These are phyloP conservation scores for Setophaga coronata DNA, from an alignment of 2,113 vertebrate genomes.

Conservation along the genomic window DNA sequence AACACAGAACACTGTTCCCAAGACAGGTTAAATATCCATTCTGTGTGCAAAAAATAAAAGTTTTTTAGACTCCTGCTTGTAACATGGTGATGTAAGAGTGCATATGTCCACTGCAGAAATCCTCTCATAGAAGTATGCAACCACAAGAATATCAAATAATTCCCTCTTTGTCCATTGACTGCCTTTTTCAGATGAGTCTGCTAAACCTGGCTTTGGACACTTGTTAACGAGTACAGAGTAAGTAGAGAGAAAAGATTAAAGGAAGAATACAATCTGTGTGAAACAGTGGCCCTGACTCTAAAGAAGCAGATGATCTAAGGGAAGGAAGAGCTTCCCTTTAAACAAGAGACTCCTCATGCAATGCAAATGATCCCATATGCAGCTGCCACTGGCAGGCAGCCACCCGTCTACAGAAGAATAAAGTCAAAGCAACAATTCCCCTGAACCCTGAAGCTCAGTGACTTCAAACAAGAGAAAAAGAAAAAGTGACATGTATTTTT, in stretches of 20 bases:
- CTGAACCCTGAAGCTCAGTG: constrained; percentile 77
- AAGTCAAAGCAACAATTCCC: constrained; percentile 78
- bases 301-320: constrained; percentile 81
- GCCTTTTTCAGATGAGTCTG: constrained; percentile 72
- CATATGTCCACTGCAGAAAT: constrained; percentile 52
- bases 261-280: constrained; percentile 72
- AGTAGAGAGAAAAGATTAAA: constrained; percentile 77
- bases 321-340: constrained; percentile 78
- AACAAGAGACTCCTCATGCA: constrained; percentile 73
- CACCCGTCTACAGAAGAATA: constrained; percentile 78
- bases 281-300: constrained; percentile 74
- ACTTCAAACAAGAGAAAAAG: constrained; percentile 78
- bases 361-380: constrained; percentile 81
- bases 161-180: constrained; percentile 71
- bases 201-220: constrained; percentile 73
- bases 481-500: constrained; percentile 72
- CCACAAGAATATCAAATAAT: constrained; percentile 70
- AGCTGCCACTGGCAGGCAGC: constrained; percentile 84
- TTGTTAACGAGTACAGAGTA: constrained; percentile 71
- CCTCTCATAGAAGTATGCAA: constrained; percentile 26
- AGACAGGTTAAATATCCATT: background rate
- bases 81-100: background rate
- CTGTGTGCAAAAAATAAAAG: background rate
- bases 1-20: background rate
- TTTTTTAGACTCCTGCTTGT: background rate